Evolutionary conservation across 2,797 vertebrate species (phyloP), one percentile per base, ranked within the genome.

Genomic region (Peromyscus eremicus): DNA sequence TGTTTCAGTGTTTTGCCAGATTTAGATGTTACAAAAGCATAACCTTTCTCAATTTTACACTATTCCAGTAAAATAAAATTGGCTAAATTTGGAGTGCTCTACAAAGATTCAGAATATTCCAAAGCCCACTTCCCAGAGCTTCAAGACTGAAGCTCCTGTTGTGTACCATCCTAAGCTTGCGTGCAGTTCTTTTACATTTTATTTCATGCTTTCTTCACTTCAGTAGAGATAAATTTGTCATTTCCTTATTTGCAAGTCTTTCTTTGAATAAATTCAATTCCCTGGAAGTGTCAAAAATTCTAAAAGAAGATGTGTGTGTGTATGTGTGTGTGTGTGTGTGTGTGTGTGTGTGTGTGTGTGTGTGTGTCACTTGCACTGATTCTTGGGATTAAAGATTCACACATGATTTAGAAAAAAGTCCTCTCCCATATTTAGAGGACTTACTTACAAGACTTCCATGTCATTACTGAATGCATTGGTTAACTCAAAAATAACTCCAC

Each of bases 191-290:
- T 86, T 76, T 80, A 80, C 21, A 25, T 92, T 88, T 84, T 85
- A 55, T 37, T 93, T 92, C 84, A 37, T 23, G 9, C 75, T 73
- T 92, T 64, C 49, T 14, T 89, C 27, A 37, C 60, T 84, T 92
- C 80, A 13, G 8, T 82, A 91, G 52, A 92, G 52, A 71, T 77
- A 85, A 71, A 86, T 71, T 81, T 66, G 49, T 73, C 46, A 52
- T 73, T 71, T 96, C 73, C 29, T 25, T 91, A 62, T 94, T 85
- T 89, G 68, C 34, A 81, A 71, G 37, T 89, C 85, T 95, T 86
- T n/a, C 76, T 94, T 93, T 80, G 52, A 96, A 66, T 76, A 62
- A 88, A 91, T 94, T 89, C 66, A 95, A 49, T 83, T 94, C 64
- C 88, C 68, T 93, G 62, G 76, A 94, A 83, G 60, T 71, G 80